These are phyloP conservation scores for Rhinoptilus africanus DNA, from an alignment of 2,113 vertebrate species.

Conservation along the genomic window DNA sequence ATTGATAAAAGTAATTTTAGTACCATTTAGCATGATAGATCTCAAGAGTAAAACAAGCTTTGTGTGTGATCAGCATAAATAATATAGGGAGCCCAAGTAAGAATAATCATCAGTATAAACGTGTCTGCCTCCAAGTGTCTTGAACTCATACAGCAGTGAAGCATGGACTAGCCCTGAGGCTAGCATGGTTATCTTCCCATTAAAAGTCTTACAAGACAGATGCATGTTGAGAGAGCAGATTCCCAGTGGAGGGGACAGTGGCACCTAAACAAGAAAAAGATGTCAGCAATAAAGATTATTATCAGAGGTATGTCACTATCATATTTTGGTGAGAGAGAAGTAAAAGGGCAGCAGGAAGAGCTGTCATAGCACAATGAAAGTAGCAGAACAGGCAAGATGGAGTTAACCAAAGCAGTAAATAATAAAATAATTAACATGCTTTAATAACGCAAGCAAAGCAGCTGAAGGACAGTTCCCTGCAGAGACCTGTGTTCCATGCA, in stretches of 20 bases:
- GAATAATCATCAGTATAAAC: not conserved
- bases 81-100: not conserved
- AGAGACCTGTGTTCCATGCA: not conserved
- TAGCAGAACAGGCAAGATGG: not conserved
- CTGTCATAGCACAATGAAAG: not conserved
- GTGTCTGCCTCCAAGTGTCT: not conserved
- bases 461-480: not conserved
- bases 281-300: not conserved
- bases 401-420: conserved; percentile 6
- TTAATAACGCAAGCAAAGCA: not conserved
- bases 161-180: not conserved
- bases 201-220: not conserved
- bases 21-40: not conserved
- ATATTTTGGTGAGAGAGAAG: not conserved
- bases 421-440: not conserved
- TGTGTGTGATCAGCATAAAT: not conserved
- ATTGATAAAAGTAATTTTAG: conserved; percentile 32
- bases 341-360: not conserved
- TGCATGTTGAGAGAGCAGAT: not conserved
- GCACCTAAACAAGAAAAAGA: not conserved
- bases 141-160: not conserved
- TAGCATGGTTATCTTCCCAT: not conserved
- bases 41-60: conserved; percentile 13
- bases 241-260: not conserved
- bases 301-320: not conserved